Evolutionary conservation across 2,797 vertebrate species (phyloP).

Genomic region (Champsocephalus esox): DNA sequence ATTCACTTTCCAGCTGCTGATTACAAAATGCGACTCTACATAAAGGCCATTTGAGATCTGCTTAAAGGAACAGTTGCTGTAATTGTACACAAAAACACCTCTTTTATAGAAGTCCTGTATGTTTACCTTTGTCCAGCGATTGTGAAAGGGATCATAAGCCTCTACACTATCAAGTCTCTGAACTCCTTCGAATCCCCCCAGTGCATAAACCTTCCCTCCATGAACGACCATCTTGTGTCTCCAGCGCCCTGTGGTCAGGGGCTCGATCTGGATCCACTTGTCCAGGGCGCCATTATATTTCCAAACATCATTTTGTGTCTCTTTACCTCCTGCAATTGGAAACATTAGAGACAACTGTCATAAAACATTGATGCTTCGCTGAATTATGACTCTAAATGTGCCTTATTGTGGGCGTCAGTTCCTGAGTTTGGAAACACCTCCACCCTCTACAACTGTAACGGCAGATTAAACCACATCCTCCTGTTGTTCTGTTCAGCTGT

Average conservation of each 20-base stretch:
- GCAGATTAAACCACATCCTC: neutral
- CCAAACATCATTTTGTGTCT: conserved; percentile 96
- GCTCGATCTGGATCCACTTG: conserved; percentile 97
- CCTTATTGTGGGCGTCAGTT: conserved; percentile 31
- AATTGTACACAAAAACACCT: neutral
- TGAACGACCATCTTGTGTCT: conserved; percentile 97
- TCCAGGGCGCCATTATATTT: conserved; percentile 97
- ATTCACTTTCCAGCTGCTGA: neutral
- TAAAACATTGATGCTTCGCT: neutral
- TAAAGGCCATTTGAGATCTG: neutral
- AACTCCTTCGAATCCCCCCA: conserved; percentile 94
- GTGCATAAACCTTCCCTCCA: conserved; percentile 91
- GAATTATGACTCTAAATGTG: neutral
- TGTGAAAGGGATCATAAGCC: conserved; percentile 96
- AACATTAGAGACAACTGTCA: neutral
- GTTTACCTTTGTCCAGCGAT: conserved; percentile 94
- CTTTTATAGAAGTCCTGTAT: neutral
- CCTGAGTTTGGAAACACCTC: conserved; percentile 59
- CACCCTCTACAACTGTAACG: conserved; percentile 49
- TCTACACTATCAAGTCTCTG: conserved; percentile 93
- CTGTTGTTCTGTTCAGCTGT: conserved; percentile 30
- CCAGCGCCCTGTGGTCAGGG: conserved; percentile 91
- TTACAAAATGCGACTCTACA: neutral
- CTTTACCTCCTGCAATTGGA: conserved; percentile 90
- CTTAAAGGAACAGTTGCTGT: neutral